Evolutionary conservation across 2,113 vertebrate species (phyloP).

Genomic region (Murina feae): DNA sequence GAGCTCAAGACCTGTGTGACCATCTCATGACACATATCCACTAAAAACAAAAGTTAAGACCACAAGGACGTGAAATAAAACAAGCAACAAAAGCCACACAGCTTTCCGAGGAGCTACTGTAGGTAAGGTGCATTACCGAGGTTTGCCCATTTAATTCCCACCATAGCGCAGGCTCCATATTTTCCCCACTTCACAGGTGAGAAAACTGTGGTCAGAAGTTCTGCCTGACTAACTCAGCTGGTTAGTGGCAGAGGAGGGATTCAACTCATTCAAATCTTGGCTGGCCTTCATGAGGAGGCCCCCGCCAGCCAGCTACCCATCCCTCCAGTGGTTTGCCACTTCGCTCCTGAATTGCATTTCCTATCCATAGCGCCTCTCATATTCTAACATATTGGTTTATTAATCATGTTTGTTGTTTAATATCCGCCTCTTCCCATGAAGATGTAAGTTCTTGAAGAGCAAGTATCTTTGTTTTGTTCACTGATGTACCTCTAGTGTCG

Average conservation of each 20-base stretch:
- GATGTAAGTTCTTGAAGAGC: neutral
- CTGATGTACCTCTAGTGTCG: neutral
- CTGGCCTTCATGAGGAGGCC: neutral
- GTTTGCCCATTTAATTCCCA: neutral
- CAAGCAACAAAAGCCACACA: neutral
- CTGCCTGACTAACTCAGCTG: neutral
- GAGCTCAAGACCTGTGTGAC: neutral
- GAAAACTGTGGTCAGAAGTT: neutral
- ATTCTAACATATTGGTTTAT: neutral
- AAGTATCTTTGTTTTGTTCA: neutral
- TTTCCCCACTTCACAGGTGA: neutral
- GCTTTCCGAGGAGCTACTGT: neutral
- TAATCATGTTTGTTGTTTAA: neutral
- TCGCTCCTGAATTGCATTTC: neutral
- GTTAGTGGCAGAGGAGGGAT: neutral
- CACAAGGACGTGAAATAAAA: neutral
- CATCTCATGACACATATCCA: neutral
- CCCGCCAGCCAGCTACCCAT: accelerated
- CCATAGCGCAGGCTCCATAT: accelerated
- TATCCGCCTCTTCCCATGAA: neutral
- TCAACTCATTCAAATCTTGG: neutral
- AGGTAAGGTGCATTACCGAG: neutral
- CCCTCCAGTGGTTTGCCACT: neutral
- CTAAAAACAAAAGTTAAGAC: neutral
- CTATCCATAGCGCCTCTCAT: neutral